Percentiles rank a stretch among this genome's conserved stretches.
Evolutionary conservation across 2,113 vertebrate genomes (phyloP).

Genomic region (Planiliza haematocheilus): DNA sequence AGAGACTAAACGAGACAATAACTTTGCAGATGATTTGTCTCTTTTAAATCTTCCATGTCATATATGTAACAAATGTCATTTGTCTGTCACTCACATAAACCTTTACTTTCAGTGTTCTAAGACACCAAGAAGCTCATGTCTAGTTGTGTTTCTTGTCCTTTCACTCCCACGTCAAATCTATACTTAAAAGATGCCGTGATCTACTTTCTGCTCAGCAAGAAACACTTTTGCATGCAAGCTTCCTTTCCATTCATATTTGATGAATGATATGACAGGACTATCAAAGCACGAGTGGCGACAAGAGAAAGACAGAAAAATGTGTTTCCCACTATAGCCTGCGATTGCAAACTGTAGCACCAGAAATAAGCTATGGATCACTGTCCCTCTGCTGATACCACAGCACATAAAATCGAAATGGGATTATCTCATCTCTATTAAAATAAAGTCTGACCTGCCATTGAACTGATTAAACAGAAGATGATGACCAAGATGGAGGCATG

Average conservation of each 20-base stretch:
- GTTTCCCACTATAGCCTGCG: background rate
- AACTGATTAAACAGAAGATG: too few species aligned
- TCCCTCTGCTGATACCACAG: too few species aligned
- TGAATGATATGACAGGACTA: constrained; percentile 14
- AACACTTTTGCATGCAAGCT: background rate
- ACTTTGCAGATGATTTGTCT: background rate
- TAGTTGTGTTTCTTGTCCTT: background rate
- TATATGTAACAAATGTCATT: background rate
- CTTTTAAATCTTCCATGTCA: background rate
- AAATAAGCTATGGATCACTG: too few species aligned
- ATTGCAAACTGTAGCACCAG: too few species aligned
- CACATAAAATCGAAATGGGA: too few species aligned
- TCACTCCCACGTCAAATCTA: background rate
- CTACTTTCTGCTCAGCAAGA: constrained; percentile 14
- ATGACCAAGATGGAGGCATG: too few species aligned
- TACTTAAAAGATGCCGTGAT: constrained; percentile 39
- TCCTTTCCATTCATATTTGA: constrained; percentile 45
- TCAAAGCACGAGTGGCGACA: constrained; percentile 30
- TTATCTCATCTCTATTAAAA: too few species aligned
- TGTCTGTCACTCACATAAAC: background rate
- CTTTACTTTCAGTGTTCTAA: constrained; percentile 13
- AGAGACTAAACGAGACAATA: constrained; percentile 4
- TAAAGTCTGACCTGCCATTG: too few species aligned
- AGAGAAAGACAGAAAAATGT: background rate
- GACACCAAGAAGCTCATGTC: background rate